These are phyloP conservation scores for Sinocyclocheilus grahami DNA, from an alignment of 2,113 vertebrate genomes.

Conservation along the genomic window DNA sequence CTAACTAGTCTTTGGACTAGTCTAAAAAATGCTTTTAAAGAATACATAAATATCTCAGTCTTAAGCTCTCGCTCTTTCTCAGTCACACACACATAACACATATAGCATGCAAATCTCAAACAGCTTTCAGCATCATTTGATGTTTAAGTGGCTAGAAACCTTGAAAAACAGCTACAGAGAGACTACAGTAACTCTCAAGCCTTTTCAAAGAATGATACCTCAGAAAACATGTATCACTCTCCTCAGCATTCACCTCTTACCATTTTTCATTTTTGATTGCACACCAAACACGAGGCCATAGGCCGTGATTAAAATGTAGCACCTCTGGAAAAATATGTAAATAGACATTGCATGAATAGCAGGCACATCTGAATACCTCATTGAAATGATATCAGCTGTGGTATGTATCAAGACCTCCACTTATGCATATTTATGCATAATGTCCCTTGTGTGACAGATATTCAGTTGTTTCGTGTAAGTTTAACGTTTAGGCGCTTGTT, in stretches of 20 bases:
- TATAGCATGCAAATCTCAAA: background rate
- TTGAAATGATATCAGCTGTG: background rate
- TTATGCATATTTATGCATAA: conserved; percentile 1
- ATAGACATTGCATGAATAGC: background rate
- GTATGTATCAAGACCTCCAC: background rate
- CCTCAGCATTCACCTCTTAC: background rate
- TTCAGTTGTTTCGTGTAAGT: background rate
- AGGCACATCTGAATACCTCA: background rate
- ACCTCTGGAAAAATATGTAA: background rate
- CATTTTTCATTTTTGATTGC: conserved; percentile 70
- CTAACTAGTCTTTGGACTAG: too few species aligned
- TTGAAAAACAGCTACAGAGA: background rate
- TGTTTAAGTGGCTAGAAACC: conserved; percentile 19
- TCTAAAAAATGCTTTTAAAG: background rate
- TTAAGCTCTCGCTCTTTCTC: background rate
- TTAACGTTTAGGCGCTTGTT: background rate
- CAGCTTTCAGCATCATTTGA: conserved; percentile 31
- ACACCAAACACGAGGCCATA: conserved; percentile 66
- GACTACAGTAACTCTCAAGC: background rate
- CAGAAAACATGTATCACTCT: background rate
- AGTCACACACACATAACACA: background rate
- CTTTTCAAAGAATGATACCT: conserved; percentile 1
- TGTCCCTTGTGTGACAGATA: background rate
- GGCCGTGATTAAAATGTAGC: conserved; percentile 63
- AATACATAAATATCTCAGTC: background rate